Evolutionary conservation across 1,140 invertebrate species (phyloP), one percentile per base, ranked within the genome.

Genomic region (Hyles vespertilio): DNA sequence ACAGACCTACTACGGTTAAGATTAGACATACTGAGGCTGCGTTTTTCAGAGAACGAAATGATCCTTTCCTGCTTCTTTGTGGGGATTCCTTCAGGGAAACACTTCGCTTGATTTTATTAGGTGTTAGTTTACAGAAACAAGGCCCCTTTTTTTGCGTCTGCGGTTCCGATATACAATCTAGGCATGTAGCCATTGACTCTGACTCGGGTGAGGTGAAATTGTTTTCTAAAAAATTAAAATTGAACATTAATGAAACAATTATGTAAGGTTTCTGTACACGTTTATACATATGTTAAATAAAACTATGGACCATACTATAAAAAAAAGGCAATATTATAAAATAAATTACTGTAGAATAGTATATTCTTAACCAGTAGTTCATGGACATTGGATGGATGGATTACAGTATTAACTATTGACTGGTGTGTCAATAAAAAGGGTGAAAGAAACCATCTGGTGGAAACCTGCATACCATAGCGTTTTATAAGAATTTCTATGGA

Each of bases 171-270:
- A 79, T 68, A 56, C 82, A 85, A 55, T 85, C 73, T 0, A 85
- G 55, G 56, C 82, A 88, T 0, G 76, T 79, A 7, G 79, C 79
- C 79, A 87, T 85, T 5, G 73, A 69, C 46, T 87, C 82, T 0
- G 77, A 79, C 65, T 86, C 85, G 0, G 82, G 85, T n/a, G 83
- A 84, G 1, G 81, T 83, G 12, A 84, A 81, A 45, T 82, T 82
- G 46, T 85, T 85, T 87, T 86, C 84, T 87, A 69, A 59, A 82
- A 79, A 40, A 48, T n/a, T 0, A 22, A 6, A 48, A 10, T 32
- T 8, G 55, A 1, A 57, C 49, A 51, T 32, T 33, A 43, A 45
- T 45, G 56, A 22, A 22, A 22, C 22, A 22, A 22, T 22, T 22
- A 22, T 22, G 22, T 22, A 22, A 22, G 22, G 22, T 22, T 22